Conservation (phyloP, 2,113 vertebrate species). For the Eretmochelys imbricata region DNA sequence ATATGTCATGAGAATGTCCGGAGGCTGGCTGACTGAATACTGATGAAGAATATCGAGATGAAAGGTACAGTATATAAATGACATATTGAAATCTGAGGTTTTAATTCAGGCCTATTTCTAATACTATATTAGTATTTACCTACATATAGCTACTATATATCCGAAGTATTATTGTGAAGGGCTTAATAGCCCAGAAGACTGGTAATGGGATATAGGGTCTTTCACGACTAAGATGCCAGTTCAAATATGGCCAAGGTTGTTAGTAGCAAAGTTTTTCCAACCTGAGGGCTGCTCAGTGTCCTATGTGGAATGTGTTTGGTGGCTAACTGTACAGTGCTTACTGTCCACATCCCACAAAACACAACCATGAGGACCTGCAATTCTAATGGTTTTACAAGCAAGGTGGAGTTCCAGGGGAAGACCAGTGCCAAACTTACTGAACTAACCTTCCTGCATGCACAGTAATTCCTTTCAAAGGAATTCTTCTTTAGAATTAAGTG, state of each 20-base stretch:
- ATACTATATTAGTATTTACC: neutral
- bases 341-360: neutral
- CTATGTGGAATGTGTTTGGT: neutral
- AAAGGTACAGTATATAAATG: neutral
- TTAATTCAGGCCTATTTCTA: neutral
- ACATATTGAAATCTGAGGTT: neutral
- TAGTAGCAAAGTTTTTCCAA: neutral
- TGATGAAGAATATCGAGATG: neutral
- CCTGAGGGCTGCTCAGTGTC: neutral
- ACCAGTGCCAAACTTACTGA: neutral
- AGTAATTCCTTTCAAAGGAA: neutral
- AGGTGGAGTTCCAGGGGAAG: neutral
- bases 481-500: slow-evolving; percentile 5
- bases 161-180: neutral
- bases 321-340: neutral
- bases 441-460: neutral
- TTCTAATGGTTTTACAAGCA: neutral
- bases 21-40: neutral
- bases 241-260: neutral
- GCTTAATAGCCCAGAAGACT: neutral
- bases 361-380: neutral
- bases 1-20: neutral
- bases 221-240: neutral
- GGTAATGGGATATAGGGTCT: neutral
- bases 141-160: neutral